Evolutionary conservation across 1,140 invertebrate species (phyloP).

Genomic region (Steinernema khuongi): DNA sequence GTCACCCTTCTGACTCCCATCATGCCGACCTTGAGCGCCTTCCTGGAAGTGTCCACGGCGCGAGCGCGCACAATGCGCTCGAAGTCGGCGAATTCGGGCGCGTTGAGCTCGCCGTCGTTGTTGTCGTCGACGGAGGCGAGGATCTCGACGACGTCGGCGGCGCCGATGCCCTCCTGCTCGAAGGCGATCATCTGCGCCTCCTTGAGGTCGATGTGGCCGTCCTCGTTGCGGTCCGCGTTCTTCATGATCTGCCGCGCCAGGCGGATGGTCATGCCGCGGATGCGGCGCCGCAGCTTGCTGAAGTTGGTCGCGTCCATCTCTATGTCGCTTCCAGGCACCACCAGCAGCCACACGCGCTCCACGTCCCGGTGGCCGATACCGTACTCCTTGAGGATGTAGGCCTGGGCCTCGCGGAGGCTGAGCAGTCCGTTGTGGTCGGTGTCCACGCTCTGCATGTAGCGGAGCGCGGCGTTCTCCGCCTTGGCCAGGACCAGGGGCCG

Average conservation of each 20-base stretch:
- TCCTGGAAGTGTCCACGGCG: conserved; percentile 56
- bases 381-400: conserved; percentile 55
- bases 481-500: conserved; percentile 53
- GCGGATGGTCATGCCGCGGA: conserved; percentile 56
- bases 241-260: conserved; percentile 58
- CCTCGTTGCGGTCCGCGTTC: conserved; percentile 51
- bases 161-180: conserved; percentile 57
- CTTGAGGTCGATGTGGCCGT: conserved; percentile 55
- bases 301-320: conserved; percentile 55
- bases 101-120: conserved; percentile 57
- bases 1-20: conserved; percentile 19
- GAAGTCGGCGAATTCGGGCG: conserved; percentile 57
- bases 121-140: conserved; percentile 54
- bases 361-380: conserved; percentile 56
- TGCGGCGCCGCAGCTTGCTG: conserved; percentile 46
- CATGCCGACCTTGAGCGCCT: conserved; percentile 50
- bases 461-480: conserved; percentile 55
- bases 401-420: conserved; percentile 51
- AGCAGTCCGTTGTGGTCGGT: conserved; percentile 49
- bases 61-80: conserved; percentile 53
- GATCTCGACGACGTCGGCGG: conserved; percentile 56
- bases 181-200: conserved; percentile 57
- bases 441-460: conserved; percentile 56
- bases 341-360: conserved; percentile 54
- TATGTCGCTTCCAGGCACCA: conserved; percentile 40